Evolutionary conservation across 37 sponge, comb jelly and placozoan genomes (phyloP).

Genomic region (Halisarca cf. caerulea): DNA sequence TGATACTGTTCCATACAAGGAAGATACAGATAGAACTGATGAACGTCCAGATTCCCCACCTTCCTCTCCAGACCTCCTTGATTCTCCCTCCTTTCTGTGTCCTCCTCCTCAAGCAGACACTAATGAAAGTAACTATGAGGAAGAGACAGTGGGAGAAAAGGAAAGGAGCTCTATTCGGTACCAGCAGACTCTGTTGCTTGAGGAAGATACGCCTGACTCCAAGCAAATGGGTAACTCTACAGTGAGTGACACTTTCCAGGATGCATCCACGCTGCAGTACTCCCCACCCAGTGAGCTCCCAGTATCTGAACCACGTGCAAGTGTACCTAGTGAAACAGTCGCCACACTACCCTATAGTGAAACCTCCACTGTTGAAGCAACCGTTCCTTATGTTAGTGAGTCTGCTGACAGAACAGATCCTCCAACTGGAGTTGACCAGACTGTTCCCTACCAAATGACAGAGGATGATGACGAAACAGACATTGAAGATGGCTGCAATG

Average conservation of each 20-base stretch:
- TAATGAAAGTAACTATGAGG: background rate
- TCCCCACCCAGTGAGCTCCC: no score
- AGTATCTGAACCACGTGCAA: no score
- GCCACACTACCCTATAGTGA: background rate
- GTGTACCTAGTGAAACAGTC: no score
- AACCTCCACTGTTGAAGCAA: slow-evolving; percentile 32
- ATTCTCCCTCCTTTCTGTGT: background rate
- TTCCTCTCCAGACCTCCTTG: background rate
- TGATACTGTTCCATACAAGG: slow-evolving; percentile 29
- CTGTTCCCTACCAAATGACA: background rate
- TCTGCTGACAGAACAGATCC: background rate
- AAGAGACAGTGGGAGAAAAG: background rate
- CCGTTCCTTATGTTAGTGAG: slow-evolving; percentile 43
- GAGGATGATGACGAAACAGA: slow-evolving; percentile 9
- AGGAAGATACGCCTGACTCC: background rate
- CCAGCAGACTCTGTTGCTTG: background rate
- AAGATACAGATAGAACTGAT: background rate
- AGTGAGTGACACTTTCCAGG: background rate
- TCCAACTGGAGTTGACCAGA: background rate
- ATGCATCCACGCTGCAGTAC: slow-evolving; percentile 1
- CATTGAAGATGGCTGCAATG: background rate
- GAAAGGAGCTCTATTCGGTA: background rate
- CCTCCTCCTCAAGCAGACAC: slow-evolving; percentile 6
- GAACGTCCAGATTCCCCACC: background rate
- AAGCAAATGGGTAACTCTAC: background rate